phyloP scores from a whole-genome alignment of 2,797 vertebrate genomes.

The Urocyon cinereoargenteus region DNA sequence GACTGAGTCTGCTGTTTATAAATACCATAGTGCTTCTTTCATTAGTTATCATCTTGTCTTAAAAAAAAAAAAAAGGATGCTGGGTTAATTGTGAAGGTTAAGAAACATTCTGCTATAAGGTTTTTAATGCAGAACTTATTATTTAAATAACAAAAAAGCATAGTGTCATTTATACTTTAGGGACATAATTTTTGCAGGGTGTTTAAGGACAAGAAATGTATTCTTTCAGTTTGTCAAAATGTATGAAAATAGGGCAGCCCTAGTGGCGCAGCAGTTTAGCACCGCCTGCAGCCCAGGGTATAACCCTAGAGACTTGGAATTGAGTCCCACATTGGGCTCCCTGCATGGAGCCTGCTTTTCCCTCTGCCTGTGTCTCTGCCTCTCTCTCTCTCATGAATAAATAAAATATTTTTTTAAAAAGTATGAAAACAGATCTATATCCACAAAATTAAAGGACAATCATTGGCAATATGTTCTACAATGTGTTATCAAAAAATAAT shows the following conservation, averaged over 20 bases:
- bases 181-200: constrained; percentile 2
- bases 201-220: constrained; percentile 55
- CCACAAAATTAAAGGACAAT: neutral
- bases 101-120: constrained; percentile 67
- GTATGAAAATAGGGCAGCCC: neutral
- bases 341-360: too few species aligned
- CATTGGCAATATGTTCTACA: neutral
- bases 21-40: constrained; percentile 64
- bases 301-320: too few species aligned
- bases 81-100: constrained; percentile 79
- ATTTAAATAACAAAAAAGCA: constrained; percentile 51
- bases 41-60: constrained; percentile 64
- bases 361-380: too few species aligned
- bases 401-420: neutral
- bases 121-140: constrained; percentile 59
- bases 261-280: too few species aligned
- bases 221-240: constrained; percentile 48
- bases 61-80: constrained; percentile 59
- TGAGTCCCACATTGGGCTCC: too few species aligned
- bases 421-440: neutral
- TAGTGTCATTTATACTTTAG: constrained; percentile 23
- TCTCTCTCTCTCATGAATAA: too few species aligned
- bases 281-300: too few species aligned
- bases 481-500: neutral
- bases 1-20: constrained; percentile 74